Base-by-base conservation (phyloP, 2,113 vertebrate species). In the Tympanuchus pallidicinctus region DNA sequence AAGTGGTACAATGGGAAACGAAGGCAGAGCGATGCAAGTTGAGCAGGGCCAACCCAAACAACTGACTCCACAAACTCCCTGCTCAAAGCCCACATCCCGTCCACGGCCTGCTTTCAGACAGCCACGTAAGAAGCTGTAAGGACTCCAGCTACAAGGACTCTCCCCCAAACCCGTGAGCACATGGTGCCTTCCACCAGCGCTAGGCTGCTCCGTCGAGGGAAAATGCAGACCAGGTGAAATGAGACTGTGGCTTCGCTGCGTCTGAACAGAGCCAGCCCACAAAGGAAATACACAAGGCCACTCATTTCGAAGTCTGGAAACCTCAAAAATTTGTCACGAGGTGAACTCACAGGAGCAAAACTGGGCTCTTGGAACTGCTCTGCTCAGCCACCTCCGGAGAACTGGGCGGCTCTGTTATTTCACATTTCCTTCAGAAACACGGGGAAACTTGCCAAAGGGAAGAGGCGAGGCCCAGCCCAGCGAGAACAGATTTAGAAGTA, bases 91-190 rank as follows among this genome's bases (percentile, higher is more conserved):
- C 4, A 16, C 8, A 0, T 28, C 32, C 30, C 56, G 32, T 8
- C 32, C 1, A n/a, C 7, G 2, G 8, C 0, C 16, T 12, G 52
- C 16, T 16, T 66, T 20, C 25, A 3, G 0, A 14, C 14, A 3
- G 86, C 38, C 17, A 1, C 24, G 5, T 36, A 36, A 43, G 47
- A 11, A 0, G 54, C 9, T 10, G 16, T 16, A 16, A 43, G 42
- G 42, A 43, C 48, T 28, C 21, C 64, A 13, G 8, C 11, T 21
- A 15, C 0, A 7, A 22, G 25, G 73, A 36, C 7, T 8, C 45
- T 47, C 40, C 2, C 21, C 18, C 3, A 43, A 67, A 28, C 4
- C 21, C 19, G 27, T 20, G 16, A 4, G 17, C 9, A 12, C 16
- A 2, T 1, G 15, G 25, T 38, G 8, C 59, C 40, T 38, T 16